Conservation (phyloP, 1,140 invertebrate species). For the Anthonomus grandis region DNA sequence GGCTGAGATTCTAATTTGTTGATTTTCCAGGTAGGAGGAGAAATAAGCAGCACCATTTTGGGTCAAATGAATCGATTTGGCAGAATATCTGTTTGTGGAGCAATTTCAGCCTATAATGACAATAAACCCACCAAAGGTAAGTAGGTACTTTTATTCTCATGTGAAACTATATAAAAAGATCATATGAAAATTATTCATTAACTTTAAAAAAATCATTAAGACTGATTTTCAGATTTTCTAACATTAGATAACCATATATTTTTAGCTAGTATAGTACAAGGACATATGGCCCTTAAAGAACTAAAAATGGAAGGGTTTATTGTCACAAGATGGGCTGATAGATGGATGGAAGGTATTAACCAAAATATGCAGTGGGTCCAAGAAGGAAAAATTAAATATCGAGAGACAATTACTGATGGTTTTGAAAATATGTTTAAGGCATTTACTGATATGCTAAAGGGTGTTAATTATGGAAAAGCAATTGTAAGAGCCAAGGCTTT, state of each 20-base stretch:
- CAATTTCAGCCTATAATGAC: constrained; percentile 52
- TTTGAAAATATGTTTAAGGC: constrained; percentile 69
- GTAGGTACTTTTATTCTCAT: too few species aligned
- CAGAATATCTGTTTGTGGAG: constrained; percentile 62
- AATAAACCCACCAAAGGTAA: constrained; percentile 45
- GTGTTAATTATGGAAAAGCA: constrained; percentile 64
- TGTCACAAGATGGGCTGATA: constrained; percentile 55
- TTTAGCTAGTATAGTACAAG: constrained; percentile 40
- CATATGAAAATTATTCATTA: too few species aligned
- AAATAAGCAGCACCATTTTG: constrained; percentile 59
- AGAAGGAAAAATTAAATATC: constrained; percentile 59
- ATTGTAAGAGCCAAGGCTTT: constrained; percentile 54
- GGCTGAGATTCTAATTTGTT: neutral
- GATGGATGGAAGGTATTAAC: constrained; percentile 59
- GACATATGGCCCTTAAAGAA: constrained; percentile 46
- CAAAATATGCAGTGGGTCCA: constrained; percentile 56
- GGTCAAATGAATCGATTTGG: constrained; percentile 61
- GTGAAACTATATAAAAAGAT: too few species aligned
- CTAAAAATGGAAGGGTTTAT: constrained; percentile 66
- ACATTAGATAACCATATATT: too few species aligned
- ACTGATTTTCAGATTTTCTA: too few species aligned
- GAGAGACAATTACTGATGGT: constrained; percentile 62
- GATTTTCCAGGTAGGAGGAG: constrained; percentile 58
- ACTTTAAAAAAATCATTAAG: too few species aligned
- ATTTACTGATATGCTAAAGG: constrained; percentile 59